A percentile compares a stretch with the other conserved stretches of the same genome.
Evolutionary conservation across 1,140 invertebrate genomes (phyloP).

Genomic region (Drosophila sturtevanti): DNA sequence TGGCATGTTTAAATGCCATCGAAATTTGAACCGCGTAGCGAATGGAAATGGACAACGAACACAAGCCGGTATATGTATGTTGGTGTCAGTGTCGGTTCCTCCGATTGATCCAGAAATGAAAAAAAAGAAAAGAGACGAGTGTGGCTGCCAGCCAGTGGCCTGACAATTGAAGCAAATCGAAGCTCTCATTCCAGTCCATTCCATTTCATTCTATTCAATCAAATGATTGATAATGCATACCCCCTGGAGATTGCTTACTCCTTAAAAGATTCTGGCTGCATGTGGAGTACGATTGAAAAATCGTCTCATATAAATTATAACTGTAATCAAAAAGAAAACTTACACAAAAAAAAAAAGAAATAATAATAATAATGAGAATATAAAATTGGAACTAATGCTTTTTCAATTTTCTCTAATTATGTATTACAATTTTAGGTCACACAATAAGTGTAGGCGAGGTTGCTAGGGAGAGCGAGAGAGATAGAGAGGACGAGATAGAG

Average conservation of each 20-base stretch:
- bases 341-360: not conserved
- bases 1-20: conserved; percentile 59
- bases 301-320: conserved; percentile 79
- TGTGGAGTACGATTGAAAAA: conserved; percentile 71
- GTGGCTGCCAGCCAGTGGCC: conserved; percentile 15
- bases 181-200: not conserved
- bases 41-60: conserved; percentile 45
- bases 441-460: conserved; percentile 12
- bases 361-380: too few species aligned
- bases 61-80: not conserved
- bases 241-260: conserved; percentile 38
- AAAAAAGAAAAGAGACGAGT: conserved; percentile 9
- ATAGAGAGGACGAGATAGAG: too few species aligned
- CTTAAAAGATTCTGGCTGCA: conserved; percentile 49
- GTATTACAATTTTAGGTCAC: conserved; percentile 51
- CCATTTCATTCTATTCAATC: conserved; percentile 2
- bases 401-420: conserved; percentile 65
- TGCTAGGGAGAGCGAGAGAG: too few species aligned
- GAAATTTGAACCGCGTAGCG: conserved; percentile 71
- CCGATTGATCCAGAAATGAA: conserved; percentile 52
- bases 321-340: conserved; percentile 65
- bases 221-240: conserved; percentile 66
- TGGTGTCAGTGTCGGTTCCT: conserved; percentile 29
- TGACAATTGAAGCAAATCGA: conserved; percentile 42
- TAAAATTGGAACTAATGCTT: conserved; percentile 52